Conservation (phyloP, 2,113 vertebrate genomes). For the Nothobranchius furzeri region DNA sequence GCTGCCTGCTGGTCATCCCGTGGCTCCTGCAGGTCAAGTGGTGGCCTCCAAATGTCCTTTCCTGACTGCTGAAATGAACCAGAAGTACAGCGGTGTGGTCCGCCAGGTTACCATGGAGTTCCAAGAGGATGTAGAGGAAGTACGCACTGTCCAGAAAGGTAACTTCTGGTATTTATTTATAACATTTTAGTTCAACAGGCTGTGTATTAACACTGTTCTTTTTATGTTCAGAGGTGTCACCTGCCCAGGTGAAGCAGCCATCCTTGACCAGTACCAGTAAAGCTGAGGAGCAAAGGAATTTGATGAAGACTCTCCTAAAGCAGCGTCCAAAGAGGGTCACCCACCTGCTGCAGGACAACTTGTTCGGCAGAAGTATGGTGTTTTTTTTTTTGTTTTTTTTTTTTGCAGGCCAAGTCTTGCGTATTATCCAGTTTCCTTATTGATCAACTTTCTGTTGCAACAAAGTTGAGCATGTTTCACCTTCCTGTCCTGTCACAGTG, state of each 20-base stretch:
- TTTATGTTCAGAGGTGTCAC: constrained; percentile 75
- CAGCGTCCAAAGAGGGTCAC: constrained; percentile 89
- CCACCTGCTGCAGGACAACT: constrained; percentile 94
- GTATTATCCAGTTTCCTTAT: constrained; percentile 10
- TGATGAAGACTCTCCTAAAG: constrained; percentile 86
- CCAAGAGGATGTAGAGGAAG: constrained; percentile 93
- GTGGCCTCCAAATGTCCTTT: constrained; percentile 90
- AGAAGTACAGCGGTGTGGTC: constrained; percentile 87
- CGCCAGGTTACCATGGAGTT: constrained; percentile 89
- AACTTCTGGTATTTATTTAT: neutral
- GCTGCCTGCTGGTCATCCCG: constrained; percentile 75
- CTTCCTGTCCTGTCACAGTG: constrained; percentile 66
- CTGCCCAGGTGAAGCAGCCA: constrained; percentile 62
- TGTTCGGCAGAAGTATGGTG: constrained; percentile 85
- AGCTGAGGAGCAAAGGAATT: constrained; percentile 56
- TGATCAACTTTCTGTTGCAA: neutral
- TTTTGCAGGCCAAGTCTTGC: neutral
- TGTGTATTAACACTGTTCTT: neutral
- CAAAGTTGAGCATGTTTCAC: constrained; percentile 25
- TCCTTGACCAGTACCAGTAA: constrained; percentile 52
- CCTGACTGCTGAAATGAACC: constrained; percentile 92
- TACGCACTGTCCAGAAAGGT: constrained; percentile 88
- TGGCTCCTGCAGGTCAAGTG: constrained; percentile 70
- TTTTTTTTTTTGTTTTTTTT: constrained; percentile 2
- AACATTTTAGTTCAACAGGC: neutral